Percentiles rank a stretch among this genome's conserved stretches.
Conservation (phyloP, 2,888 invertebrate genomes). For the Brassicogethes aeneus region DNA sequence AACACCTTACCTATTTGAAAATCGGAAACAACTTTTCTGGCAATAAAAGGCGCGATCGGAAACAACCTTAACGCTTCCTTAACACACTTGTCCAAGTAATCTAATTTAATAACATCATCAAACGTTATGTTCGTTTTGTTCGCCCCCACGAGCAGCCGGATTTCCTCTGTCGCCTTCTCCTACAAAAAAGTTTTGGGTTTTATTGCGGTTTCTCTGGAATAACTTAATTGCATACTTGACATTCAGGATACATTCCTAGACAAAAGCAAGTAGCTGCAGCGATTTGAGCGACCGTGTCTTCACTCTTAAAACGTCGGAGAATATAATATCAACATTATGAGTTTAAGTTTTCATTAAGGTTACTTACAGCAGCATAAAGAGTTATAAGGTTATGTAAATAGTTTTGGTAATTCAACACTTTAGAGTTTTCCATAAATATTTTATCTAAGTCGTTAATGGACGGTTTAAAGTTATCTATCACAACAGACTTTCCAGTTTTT, state of each 20-base stretch:
- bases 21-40: background rate
- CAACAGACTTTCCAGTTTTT: background rate
- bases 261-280: background rate
- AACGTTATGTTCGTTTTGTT: background rate
- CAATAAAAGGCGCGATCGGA: background rate
- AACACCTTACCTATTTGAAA: too few species aligned
- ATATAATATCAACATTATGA: background rate
- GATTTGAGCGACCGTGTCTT: background rate
- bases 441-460: background rate
- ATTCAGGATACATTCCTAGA: background rate
- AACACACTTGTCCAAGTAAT: background rate
- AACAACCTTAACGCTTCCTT: background rate
- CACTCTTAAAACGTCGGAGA: too few species aligned
- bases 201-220: too few species aligned
- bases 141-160: background rate
- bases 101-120: background rate
- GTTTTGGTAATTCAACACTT: background rate
- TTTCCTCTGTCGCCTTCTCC: background rate
- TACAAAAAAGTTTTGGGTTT: background rate
- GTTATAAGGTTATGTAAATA: background rate
- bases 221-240: background rate
- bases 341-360: background rate
- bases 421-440: background rate
- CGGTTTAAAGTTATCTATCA: background rate
- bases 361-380: background rate